Evolutionary conservation across 2,888 invertebrate genomes (phyloP), one percentile per base, ranked within the genome.

Genomic region (Hyalella azteca): DNA sequence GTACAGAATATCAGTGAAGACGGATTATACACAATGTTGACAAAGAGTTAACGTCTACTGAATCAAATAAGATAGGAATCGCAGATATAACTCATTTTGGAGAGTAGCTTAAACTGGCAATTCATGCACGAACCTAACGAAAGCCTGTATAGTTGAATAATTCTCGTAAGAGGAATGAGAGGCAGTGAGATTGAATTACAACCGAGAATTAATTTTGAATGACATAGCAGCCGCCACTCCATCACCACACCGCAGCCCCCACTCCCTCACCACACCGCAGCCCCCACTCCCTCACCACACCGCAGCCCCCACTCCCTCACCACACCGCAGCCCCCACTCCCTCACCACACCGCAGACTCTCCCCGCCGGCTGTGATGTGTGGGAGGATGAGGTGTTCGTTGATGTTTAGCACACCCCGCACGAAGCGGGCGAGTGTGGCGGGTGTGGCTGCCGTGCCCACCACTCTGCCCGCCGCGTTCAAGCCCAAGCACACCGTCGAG

Each of bases 361-460:
- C 36, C 29, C 5, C 3, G 19, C 66, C 66, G 5, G 29, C n/a
- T 19, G 0, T 19, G 19, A 66, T 36, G 66, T 5, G 39, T 11
- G 66, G 66, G 36, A 66, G n/a, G 36, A 66, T 36, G 32, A 66
- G 29, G 36, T 32, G 32, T 5, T 36, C 19, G 66, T 36, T 66
- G 66, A 66, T 9, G 66, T n/a, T 66, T 19, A 66, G 39, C 4
- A 66, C 36, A 29, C 66, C 66, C 29, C 66, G 32, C 36, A 66
- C 11, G 66, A 66, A 66, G 66, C 66, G 66, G n/a, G 66, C 66
- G 66, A 66, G 66, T 7, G n/a, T 19, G 4, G 19, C 36, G 13
- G 66, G 29, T n/a, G 32, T 19, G 32, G 36, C 66, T 2, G 4
- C 5, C 15, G 66, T 36, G 19, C 66, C 66, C 32, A 13, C 66